Percentiles rank a stretch among this genome's conserved stretches.
Conservation (phyloP, 2,113 vertebrate genomes). For the Hirundichthys speculiger region DNA sequence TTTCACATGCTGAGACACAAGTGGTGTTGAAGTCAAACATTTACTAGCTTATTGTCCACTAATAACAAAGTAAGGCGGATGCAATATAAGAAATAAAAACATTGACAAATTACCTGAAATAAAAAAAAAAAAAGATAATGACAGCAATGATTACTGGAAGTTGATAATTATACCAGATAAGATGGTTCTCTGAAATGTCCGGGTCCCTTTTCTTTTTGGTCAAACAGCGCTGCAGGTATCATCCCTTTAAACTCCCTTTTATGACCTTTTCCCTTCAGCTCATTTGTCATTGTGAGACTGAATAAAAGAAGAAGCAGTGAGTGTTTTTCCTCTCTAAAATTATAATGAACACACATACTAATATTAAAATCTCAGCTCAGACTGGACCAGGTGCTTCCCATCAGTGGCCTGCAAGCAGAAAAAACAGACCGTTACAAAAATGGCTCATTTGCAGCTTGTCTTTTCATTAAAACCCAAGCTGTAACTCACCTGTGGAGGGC, state of each 20-base stretch:
- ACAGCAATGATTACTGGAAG: slow-evolving; percentile 9
- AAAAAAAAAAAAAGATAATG: slow-evolving; percentile 15
- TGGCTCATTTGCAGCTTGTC: background rate
- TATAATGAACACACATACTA: slow-evolving; percentile 45
- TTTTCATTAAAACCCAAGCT: background rate
- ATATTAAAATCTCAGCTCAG: slow-evolving; percentile 68
- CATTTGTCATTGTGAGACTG: slow-evolving; percentile 25
- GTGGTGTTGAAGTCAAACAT: slow-evolving; percentile 31
- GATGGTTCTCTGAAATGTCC: slow-evolving; percentile 30
- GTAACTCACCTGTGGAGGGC: slow-evolving; percentile 45
- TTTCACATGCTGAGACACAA: slow-evolving; percentile 37
- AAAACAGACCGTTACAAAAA: background rate
- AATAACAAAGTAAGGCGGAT: slow-evolving; percentile 55
- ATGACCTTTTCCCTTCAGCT: slow-evolving; percentile 47
- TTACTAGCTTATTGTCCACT: slow-evolving; percentile 23
- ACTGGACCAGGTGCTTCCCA: slow-evolving; percentile 26
- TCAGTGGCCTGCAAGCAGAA: slow-evolving; percentile 55
- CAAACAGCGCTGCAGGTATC: slow-evolving; percentile 13
- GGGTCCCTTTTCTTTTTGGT: slow-evolving; percentile 36
- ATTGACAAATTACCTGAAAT: slow-evolving; percentile 13
- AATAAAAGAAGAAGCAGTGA: slow-evolving; percentile 61
- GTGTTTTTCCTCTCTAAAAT: slow-evolving; percentile 70
- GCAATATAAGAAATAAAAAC: slow-evolving; percentile 23
- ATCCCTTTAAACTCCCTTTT: slow-evolving; percentile 32
- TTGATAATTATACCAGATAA: slow-evolving; percentile 23